Base-by-base conservation (phyloP, 2,113 vertebrate genomes). In the Tilapia sparmanii region DNA sequence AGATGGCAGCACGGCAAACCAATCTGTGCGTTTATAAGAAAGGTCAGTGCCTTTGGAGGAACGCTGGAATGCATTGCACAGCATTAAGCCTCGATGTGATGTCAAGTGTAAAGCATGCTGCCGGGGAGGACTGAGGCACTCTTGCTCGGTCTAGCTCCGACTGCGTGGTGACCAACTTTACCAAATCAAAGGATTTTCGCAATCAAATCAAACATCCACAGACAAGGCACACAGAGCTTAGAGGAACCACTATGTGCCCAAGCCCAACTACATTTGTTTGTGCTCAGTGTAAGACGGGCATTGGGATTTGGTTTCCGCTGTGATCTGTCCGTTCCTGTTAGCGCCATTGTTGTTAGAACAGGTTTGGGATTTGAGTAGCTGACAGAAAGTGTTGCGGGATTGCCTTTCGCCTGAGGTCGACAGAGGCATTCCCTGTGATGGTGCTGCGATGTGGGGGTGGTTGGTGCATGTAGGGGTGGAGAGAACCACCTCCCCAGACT, bases 21-120 rank as follows among this genome's bases (percentile, higher is more conserved):
- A 90, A 92, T 94, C 89, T 90, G 91, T 81, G 88, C 61, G 83
- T 95, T 93, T 89, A 90, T 68, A 52, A 83, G 86, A 93, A 93
- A 95, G 93, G 94, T 94, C 91, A 94, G 31, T 35, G 92, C 91
- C 90, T 86, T 85, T 31, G 61, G 93, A 87, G 76, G 87, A 93
- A 94, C 45, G 40, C 53, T 92, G 92, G 90, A 85, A 84, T 83
- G 19, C 86, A 88, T 42, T 91, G 84, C 81, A 55, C 61, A 45
- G 84, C 91, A 88, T 93, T 91, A 92, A 92, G 88, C 80, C 83
- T 79, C 54, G 10, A 71, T 92, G 94, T 94, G 90, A 92, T 92
- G 89, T 92, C 78, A 84, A 93, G 94, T 93, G 94, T 93, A 87
- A 94, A 94, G 82, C 19, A 55, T 42, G 85, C 94, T 91, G 68